Evolutionary conservation across 2,888 invertebrate species (phyloP), one percentile per base, ranked within the genome.

Genomic region (Platycheirus albimanus): DNA sequence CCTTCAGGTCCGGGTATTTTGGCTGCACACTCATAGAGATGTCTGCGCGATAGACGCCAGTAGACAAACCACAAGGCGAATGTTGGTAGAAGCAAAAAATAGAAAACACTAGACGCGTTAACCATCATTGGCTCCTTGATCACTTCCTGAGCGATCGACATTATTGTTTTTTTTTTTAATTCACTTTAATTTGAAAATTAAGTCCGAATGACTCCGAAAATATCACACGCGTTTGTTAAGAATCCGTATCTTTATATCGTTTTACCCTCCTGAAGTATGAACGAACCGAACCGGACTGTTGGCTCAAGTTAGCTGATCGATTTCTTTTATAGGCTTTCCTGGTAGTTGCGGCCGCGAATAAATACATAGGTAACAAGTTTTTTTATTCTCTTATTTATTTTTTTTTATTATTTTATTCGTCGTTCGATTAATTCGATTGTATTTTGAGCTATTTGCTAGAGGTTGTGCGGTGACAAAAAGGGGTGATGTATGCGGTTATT

Each of bases 1-100:
- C 95, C 96, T 2, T 91, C 87, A 0, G 96, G 96, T 85, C 96
- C 96, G 0, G 94, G 93, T 47, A 96, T 88, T 87, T 94, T 94
- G 0, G 93, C 93, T 0, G 95, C 95, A 64, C 96, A 91, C 87
- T 95, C 94, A 81, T 94, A 92, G 88, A 96, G 87, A 87, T 94
- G 94, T 41, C 94, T 92, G n/a, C 95, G 92, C 8, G 95, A 95
- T 86, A 95, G 91, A 54, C 94, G 93, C 94, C 95, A 96, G 91
- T 96, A 96, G 28, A 93, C 91, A 88, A 94, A 94, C 93, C 94
- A 95, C 56, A 96, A 92, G 2, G 94, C 90, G 36, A 95, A 24
- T 0, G 95, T 94, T 43, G 95, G 96, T 17, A 95, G 89, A 52
- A 96, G 91, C n/a, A 96, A 93, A 80, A 94, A 92, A 86, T 95